Evolutionary conservation across 1,140 invertebrate genomes (phyloP), one percentile per base, ranked within the genome.

Genomic region (Portunus trituberculatus): DNA sequence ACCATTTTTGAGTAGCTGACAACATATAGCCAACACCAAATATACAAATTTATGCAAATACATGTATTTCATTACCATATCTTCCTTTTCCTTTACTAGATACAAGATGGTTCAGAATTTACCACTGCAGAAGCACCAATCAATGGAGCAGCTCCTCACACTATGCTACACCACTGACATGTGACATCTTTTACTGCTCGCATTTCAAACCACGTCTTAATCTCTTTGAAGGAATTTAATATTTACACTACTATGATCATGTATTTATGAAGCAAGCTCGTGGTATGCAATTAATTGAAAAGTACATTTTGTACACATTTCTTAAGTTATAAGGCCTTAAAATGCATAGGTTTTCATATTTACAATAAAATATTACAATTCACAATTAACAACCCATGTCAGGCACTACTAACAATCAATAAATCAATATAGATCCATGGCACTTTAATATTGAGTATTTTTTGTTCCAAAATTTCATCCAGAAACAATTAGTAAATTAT

Each of bases 301-400:
- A 16, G n/a, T 31, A 87, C 8, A 87, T 8, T 87, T 39, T 87
- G 39, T 87, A 87, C 16, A 87, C 39, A 87, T 87, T 39, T 87
- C 31, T 87, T 39, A 87, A 39, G 16, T 87, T 39, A 39, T 39
- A 39, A 87, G 31, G 39, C 39, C 39, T 39, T 87, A 39, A 39
- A 87, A 10, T 39, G 39, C 39, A 87, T 87, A 87, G 31, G 29
- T 87, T 39, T 87, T 39, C n/a, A 87, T 87, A 87, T 87, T 25
- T 87, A 87, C 39, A 87, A 87, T 12, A 87, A 87, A 4, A 84
- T 28, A 84, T 84, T 84, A 28, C 31, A 84, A 0, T 84, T 39
- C 6, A 39, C 39, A 59, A 59, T 59, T 10, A 59, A 59, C 52
- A 59, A 59, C 52, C 12, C 10, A 59, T 2, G 52, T 59, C 52